phyloP scores from a whole-genome alignment of 2,797 vertebrate species.

The Artibeus jamaicensis region DNA sequence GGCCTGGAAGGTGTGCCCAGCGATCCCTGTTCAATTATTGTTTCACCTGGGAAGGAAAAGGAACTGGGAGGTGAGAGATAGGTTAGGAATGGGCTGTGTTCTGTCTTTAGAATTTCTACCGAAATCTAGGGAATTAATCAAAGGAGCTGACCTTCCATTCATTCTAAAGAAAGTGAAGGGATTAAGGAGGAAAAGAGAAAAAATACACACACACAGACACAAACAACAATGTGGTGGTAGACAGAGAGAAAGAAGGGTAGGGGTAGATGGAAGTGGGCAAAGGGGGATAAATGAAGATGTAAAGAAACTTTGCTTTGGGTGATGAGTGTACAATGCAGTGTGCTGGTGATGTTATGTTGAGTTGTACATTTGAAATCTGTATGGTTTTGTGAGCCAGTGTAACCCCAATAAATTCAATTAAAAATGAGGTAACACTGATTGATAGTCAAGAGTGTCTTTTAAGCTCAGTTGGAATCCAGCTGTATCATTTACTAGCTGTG shows the following conservation, averaged over 20 bases:
- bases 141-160: background rate
- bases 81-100: background rate
- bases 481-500: background rate
- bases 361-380: background rate
- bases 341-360: background rate
- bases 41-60: background rate
- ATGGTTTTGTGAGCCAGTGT: background rate
- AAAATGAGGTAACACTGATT: background rate
- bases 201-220: no score
- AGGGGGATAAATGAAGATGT: background rate
- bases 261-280: background rate
- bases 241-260: background rate
- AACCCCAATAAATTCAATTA: background rate
- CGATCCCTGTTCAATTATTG: background rate
- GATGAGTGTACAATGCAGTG: background rate
- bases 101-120: background rate
- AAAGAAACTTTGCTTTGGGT: background rate
- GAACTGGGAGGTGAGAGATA: background rate
- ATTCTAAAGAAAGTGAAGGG: background rate
- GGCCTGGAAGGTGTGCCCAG: rapidly evolving
- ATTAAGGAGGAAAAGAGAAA: background rate
- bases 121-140: background rate
- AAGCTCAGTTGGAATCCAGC: background rate
- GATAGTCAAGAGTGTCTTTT: background rate
- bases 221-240: background rate